These are phyloP conservation scores for Saccostrea echinata DNA, from an alignment of 1,140 invertebrate species.

Conservation along the genomic window DNA sequence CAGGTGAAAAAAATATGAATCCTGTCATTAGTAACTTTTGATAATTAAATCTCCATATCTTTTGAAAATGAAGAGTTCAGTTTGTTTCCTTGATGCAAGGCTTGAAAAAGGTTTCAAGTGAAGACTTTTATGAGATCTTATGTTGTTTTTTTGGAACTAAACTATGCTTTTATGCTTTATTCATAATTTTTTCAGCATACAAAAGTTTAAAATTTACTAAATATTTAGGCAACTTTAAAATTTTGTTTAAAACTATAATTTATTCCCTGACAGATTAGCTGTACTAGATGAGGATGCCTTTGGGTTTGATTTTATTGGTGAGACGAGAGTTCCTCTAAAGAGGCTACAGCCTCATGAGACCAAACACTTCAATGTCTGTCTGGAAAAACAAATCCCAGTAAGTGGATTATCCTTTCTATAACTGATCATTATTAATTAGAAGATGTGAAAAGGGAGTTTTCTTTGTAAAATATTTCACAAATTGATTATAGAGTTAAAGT, in stretches of 20 bases:
- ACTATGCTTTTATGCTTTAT: too few species aligned
- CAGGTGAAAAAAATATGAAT: constrained; percentile 79
- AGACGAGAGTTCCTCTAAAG: constrained; percentile 85
- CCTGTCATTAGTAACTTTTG: too few species aligned
- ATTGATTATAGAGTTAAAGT: not conserved
- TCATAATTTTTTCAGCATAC: too few species aligned
- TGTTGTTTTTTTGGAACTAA: too few species aligned
- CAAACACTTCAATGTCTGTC: constrained; percentile 83
- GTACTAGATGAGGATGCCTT: constrained; percentile 91
- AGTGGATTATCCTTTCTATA: constrained; percentile 55
- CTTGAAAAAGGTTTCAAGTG: too few species aligned
- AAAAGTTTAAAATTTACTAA: too few species aligned
- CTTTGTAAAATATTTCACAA: not conserved
- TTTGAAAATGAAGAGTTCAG: too few species aligned
- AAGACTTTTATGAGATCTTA: too few species aligned
- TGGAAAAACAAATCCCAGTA: constrained; percentile 83
- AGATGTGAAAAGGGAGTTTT: not conserved
- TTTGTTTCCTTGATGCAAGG: too few species aligned
- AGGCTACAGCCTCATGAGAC: constrained; percentile 85
- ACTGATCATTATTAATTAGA: not conserved
- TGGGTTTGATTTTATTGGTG: constrained; percentile 91
- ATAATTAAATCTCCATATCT: too few species aligned
- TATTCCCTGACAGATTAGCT: constrained; percentile 74
- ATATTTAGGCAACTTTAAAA: too few species aligned
- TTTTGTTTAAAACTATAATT: not conserved